phyloP scores from a whole-genome alignment of 2,888 invertebrate genomes.

The Tenthredo notha region DNA sequence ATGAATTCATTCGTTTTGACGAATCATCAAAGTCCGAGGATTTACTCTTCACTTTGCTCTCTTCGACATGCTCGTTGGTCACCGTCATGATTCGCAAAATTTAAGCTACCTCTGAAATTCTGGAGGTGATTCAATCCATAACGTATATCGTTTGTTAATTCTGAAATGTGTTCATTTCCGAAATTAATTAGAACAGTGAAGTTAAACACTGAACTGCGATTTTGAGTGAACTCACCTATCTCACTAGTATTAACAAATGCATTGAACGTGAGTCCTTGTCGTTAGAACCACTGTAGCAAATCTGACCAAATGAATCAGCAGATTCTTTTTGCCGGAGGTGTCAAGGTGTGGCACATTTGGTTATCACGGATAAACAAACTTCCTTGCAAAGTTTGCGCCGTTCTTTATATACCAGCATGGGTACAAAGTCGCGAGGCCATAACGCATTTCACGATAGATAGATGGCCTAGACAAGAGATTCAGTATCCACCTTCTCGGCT shows the following conservation, averaged over 20 bases:
- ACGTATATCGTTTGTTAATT: neutral
- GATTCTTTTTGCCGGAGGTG: neutral
- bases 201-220: neutral
- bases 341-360: neutral
- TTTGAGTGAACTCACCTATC: neutral
- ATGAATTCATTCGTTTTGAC: neutral
- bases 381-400: neutral
- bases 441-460: no score
- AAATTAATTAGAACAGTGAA: neutral
- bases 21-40: constrained; percentile 28
- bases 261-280: neutral
- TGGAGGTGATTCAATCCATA: neutral
- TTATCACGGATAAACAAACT: neutral
- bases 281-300: neutral
- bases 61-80: neutral
- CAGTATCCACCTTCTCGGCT: no score
- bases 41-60: neutral
- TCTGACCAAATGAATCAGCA: neutral
- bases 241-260: neutral
- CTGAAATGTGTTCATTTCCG: neutral
- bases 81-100: neutral
- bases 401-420: neutral
- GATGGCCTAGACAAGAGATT: no score
- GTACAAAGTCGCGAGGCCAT: neutral
- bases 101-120: neutral